These are phyloP conservation scores for Muschampia plurimacula DNA, from an alignment of 2,888 invertebrate genomes.

Conservation along the genomic window DNA sequence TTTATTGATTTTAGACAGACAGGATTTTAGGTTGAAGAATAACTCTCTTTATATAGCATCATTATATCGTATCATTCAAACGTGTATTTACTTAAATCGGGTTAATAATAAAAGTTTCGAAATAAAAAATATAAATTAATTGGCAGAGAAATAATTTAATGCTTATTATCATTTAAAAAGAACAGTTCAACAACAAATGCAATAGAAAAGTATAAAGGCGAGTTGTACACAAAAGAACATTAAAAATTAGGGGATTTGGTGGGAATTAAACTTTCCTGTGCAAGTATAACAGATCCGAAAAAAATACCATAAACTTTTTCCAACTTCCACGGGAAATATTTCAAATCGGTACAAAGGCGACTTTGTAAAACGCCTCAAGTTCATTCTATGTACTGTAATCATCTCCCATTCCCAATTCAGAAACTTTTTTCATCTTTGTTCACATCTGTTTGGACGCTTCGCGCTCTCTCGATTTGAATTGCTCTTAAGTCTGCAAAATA, in stretches of 20 bases:
- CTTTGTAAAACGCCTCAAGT: conserved; percentile 80
- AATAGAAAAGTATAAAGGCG: conserved; percentile 41
- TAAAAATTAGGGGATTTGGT: conserved; percentile 67
- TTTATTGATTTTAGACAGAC: too few species aligned
- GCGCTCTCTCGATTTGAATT: conserved; percentile 63
- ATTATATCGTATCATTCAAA: too few species aligned
- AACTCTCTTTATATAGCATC: too few species aligned
- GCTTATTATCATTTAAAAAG: conserved; percentile 13
- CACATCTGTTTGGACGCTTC: conserved; percentile 77
- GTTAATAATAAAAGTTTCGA: background rate
- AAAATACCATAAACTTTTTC: conserved; percentile 63
- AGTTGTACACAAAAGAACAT: conserved; percentile 56
- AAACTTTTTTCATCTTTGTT: conserved; percentile 84
- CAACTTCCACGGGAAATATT: conserved; percentile 73
- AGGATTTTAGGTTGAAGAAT: too few species aligned
- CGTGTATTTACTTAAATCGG: too few species aligned
- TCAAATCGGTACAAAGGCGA: conserved; percentile 76
- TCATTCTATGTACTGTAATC: conserved; percentile 82
- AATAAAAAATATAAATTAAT: background rate
- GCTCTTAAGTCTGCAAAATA: conserved; percentile 28
- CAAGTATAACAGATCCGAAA: conserved; percentile 59
- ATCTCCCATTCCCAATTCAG: conserved; percentile 77
- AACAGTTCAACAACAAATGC: conserved; percentile 35
- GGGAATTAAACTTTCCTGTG: conserved; percentile 70
- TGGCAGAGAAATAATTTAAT: background rate